These are phyloP conservation scores for Colostygia pectinataria DNA, from an alignment of 2,888 invertebrate genomes.

Conservation along the genomic window DNA sequence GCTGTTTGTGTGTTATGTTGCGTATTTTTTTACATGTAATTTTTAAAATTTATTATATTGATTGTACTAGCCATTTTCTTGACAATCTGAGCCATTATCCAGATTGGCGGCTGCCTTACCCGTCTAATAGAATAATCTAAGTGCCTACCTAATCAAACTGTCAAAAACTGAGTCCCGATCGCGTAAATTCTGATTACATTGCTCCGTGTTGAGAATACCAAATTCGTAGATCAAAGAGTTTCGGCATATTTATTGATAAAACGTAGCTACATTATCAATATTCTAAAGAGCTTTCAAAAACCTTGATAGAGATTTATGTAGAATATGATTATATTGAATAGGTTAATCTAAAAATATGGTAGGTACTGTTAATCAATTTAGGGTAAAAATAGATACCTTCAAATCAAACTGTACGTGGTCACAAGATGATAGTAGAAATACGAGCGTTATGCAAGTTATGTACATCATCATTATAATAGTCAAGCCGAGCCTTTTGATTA, in stretches of 20 bases:
- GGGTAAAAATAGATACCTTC: no score
- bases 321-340: no score
- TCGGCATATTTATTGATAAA: constrained; percentile 41
- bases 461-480: no score
- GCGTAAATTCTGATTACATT: constrained; percentile 52
- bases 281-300: constrained; percentile 39
- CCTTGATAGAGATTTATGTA: constrained; percentile 6
- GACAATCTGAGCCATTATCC: constrained; percentile 19
- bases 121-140: constrained; percentile 38
- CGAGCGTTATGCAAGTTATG: no score
- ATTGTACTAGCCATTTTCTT: constrained; percentile 2
- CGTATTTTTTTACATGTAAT: no score
- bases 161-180: constrained; percentile 33
- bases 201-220: constrained; percentile 48
- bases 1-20: no score
- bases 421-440: no score
- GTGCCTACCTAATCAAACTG: constrained; percentile 36
- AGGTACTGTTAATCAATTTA: no score
- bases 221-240: constrained; percentile 57
- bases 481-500: no score
- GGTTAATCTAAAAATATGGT: constrained; percentile 7
- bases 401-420: no score
- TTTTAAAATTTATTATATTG: background rate
- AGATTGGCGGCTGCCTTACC: constrained; percentile 28
- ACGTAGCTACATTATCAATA: constrained; percentile 47